Percentiles rank a stretch among this genome's conserved stretches.
phyloP scores from a whole-genome alignment of 2,888 invertebrate genomes.

The Diloba caeruleocephala region DNA sequence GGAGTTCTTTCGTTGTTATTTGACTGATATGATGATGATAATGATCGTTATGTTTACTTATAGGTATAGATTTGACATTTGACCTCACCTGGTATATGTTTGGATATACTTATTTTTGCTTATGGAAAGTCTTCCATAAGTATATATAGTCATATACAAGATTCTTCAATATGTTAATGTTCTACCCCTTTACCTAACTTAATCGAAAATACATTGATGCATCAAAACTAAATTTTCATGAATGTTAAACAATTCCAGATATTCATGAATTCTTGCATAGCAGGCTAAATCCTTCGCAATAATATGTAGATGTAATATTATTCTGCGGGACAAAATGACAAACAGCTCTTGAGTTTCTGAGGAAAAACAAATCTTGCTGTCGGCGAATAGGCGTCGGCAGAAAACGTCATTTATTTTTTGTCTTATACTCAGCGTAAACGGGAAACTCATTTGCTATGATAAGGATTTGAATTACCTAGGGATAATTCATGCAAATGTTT shows the following conservation, averaged over 20 bases:
- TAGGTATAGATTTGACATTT: too few relatives aligned
- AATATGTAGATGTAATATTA: slow-evolving; percentile 64
- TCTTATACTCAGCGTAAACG: slow-evolving; percentile 67
- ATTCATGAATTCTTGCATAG: slow-evolving; percentile 33
- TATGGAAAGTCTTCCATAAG: too few relatives aligned
- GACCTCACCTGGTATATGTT: too few relatives aligned
- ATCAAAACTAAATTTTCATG: slow-evolving; percentile 25
- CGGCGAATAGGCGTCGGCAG: slow-evolving; percentile 70
- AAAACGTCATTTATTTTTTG: slow-evolving; percentile 68
- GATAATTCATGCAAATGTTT: slow-evolving; percentile 62
- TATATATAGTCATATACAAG: too few relatives aligned
- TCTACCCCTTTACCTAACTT: neutral
- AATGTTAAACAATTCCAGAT: slow-evolving; percentile 25
- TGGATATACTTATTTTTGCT: too few relatives aligned
- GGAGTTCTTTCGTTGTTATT: too few relatives aligned
- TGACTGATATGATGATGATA: too few relatives aligned
- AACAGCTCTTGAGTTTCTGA: slow-evolving; percentile 63
- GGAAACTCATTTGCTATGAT: slow-evolving; percentile 72
- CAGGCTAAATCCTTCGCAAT: slow-evolving; percentile 41
- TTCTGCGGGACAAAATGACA: slow-evolving; percentile 68
- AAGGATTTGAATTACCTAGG: slow-evolving; percentile 72
- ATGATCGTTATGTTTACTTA: too few relatives aligned
- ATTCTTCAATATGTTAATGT: slow-evolving; percentile 12
- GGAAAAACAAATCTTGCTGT: slow-evolving; percentile 78
- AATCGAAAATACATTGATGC: slow-evolving; percentile 19